Evolutionary conservation across 2,113 vertebrate genomes (phyloP).

Genomic region (Craseonycteris thonglongyai): DNA sequence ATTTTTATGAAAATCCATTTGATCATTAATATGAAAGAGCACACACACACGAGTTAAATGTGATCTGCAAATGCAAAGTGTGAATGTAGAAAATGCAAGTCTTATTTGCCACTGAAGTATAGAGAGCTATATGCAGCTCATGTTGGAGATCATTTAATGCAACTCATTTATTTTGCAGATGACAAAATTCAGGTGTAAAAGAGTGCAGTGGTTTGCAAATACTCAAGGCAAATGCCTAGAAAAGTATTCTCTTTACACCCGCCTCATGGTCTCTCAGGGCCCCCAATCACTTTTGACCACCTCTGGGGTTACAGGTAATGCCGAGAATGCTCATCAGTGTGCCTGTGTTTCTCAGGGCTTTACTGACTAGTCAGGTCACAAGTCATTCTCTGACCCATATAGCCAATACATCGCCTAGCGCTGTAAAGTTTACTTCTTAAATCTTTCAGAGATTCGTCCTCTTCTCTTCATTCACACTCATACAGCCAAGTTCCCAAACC

Average conservation of each 20-base stretch:
- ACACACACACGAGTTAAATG: background rate
- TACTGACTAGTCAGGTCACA: background rate
- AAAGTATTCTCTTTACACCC: background rate
- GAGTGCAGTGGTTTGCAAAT: background rate
- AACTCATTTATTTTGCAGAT: constrained; percentile 33
- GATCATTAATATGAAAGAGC: background rate
- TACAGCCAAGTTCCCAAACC: background rate
- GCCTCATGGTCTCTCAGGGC: background rate
- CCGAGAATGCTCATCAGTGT: background rate
- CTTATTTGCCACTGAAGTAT: background rate
- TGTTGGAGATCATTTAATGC: background rate
- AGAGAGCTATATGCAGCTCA: background rate
- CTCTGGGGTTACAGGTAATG: background rate
- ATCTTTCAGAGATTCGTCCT: background rate
- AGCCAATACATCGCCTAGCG: background rate
- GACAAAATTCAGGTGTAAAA: constrained; percentile 21
- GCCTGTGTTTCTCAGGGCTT: background rate
- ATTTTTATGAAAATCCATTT: constrained; percentile 1
- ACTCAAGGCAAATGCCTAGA: background rate
- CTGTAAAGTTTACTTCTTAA: background rate
- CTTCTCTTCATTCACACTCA: background rate
- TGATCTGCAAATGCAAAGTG: background rate
- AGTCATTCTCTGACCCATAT: background rate
- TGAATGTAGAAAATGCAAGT: background rate
- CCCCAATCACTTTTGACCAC: background rate